Conservation (phyloP, 2,797 vertebrate genomes). For the Chelon labrosus region DNA sequence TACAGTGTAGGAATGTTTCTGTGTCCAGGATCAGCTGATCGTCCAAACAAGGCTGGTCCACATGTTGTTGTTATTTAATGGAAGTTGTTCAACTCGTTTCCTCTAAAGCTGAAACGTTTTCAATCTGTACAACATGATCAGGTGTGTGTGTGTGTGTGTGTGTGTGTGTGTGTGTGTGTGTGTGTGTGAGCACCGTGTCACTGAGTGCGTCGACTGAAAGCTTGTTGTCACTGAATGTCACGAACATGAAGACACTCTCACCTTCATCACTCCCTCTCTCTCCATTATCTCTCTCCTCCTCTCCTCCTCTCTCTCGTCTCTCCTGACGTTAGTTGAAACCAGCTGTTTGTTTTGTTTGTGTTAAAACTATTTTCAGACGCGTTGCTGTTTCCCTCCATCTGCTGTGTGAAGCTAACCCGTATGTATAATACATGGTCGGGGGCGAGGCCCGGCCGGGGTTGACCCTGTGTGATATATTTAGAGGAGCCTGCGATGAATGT, state of each 20-base stretch:
- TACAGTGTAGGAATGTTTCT: slow-evolving; percentile 6
- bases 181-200: slow-evolving; percentile 51
- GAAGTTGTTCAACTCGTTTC: too few species aligned
- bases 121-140: too few species aligned
- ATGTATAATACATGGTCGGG: slow-evolving; percentile 68
- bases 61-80: too few species aligned
- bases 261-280: slow-evolving; percentile 33
- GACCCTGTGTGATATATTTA: slow-evolving; percentile 85
- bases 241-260: slow-evolving; percentile 45
- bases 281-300: background rate
- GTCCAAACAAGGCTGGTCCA: too few species aligned
- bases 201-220: slow-evolving; percentile 76
- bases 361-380: too few species aligned
- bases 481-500: slow-evolving; percentile 82
- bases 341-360: background rate
- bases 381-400: slow-evolving; percentile 18
- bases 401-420: slow-evolving; percentile 34
- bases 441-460: slow-evolving; percentile 58
- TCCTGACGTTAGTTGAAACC: slow-evolving; percentile 47
- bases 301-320: slow-evolving; percentile 23
- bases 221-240: slow-evolving; percentile 66
- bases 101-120: too few species aligned
- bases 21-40: background rate
- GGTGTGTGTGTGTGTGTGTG: slow-evolving; percentile 10
- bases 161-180: slow-evolving; percentile 22